Evolutionary conservation across 1,140 invertebrate species (phyloP), one percentile per base, ranked within the genome.

Genomic region (Danaus plexippus): DNA sequence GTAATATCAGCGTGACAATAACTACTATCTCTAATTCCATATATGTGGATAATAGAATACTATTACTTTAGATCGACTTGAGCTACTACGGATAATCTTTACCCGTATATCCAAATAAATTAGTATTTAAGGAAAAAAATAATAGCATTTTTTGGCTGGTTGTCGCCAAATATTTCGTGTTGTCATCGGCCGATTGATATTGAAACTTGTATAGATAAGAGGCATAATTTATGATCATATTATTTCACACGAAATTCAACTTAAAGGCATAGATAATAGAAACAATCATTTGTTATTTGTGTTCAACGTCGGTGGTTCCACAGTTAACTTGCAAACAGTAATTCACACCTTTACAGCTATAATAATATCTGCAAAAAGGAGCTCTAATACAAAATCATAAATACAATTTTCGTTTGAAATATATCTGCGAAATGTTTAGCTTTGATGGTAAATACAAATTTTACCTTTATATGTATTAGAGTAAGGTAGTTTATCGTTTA

Each of bases 251-350:
- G 22, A 13, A n/a, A 15, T 13, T 45, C 15, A 6, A 15, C 11
- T 45, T 45, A 44, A 44, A 22, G 13, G 10, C 10, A n/a, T 32
- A 32, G 22, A 32, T 32, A 32, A 32, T 32, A 32, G 22, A 32
- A 32, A 32, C 22, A 32, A 32, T 32, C 22, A 32, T 32, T 32
- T 32, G 22, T 32, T 32, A 32, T 40, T 49, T 44, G n/a, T 32
- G 41, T 60, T 63, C 65, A 22, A 63, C 66, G 57, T 62, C 55
- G 71, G 71, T 73, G 69, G 68, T 62, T 63, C 59, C 62, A 63
- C 59, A 63, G 64, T 70, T 70, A 71, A 70, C 73, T 66, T 74
- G 70, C 72, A 66, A 69, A 74, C 71, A 68, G 69, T 73, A 73
- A 66, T 67, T 80, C 69, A 75, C 77, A 77, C 70, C 69, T 71